Evolutionary conservation across 1,140 invertebrate genomes (phyloP).

Genomic region (Ceratosolen fusciceps): DNA sequence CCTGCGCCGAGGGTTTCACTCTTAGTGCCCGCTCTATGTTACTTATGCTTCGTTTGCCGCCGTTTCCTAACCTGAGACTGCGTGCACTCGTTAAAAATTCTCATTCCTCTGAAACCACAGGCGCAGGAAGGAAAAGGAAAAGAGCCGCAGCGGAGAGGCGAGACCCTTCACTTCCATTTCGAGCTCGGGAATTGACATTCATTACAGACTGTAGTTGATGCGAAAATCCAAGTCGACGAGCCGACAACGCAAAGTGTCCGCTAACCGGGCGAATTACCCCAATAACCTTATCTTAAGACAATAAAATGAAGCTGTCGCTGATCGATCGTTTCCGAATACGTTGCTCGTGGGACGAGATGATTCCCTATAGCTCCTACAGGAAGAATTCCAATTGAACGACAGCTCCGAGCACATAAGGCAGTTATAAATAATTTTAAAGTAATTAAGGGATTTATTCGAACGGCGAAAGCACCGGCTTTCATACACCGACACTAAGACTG

Average conservation of each 20-base stretch:
- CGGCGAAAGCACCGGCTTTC: no score
- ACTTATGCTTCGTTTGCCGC: constrained; percentile 33
- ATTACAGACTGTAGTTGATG: constrained; percentile 43
- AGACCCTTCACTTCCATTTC: constrained; percentile 43
- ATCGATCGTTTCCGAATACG: no score
- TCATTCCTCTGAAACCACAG: constrained; percentile 25
- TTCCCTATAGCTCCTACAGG: no score
- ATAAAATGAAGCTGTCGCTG: no score
- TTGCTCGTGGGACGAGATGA: no score
- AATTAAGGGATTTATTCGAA: no score
- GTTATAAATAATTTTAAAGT: no score
- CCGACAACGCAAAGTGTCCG: constrained; percentile 7
- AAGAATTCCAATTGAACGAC: no score
- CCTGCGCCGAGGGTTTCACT: constrained; percentile 23
- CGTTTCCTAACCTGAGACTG: constrained; percentile 7
- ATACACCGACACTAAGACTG: no score
- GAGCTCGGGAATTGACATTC: constrained; percentile 43
- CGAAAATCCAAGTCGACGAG: constrained; percentile 38
- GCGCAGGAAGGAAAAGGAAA: constrained; percentile 3
- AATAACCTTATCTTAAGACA: background rate
- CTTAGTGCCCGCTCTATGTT: constrained; percentile 35
- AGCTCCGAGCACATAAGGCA: no score
- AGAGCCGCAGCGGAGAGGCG: background rate
- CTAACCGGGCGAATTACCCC: background rate
- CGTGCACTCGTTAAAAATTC: constrained; percentile 49